These are phyloP conservation scores for Dasysyrphus tricinctus DNA, from an alignment of 2,888 invertebrate species.

Conservation along the genomic window DNA sequence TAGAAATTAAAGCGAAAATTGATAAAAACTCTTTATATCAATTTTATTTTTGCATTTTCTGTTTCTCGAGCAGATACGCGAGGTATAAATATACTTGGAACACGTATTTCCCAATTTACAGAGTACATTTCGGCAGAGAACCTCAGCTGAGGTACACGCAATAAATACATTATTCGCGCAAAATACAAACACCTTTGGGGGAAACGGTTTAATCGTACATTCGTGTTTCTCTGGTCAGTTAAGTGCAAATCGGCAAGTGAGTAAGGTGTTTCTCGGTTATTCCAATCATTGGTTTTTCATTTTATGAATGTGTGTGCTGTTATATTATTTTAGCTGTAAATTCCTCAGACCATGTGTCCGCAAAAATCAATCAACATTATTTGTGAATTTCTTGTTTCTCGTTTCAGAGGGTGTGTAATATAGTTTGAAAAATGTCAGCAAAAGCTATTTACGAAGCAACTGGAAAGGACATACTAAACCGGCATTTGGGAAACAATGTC, in stretches of 20 bases:
- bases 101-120: conserved; percentile 23
- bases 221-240: conserved; percentile 59
- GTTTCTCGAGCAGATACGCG: conserved; percentile 1
- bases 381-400: conserved; percentile 30
- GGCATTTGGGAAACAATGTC: conserved; percentile 88
- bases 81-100: conserved; percentile 31
- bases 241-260: conserved; percentile 62
- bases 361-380: conserved; percentile 23
- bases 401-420: conserved; percentile 58
- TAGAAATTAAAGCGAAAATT: conserved; percentile 55
- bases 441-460: conserved; percentile 98
- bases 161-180: conserved; percentile 4
- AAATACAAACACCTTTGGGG: conserved; percentile 34
- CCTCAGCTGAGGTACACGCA: conserved; percentile 13
- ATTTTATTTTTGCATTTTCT: conserved; percentile 21
- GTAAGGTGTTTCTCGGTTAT: conserved; percentile 60
- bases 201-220: conserved; percentile 24
- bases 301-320: conserved; percentile 41
- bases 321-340: conserved; percentile 54
- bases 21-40: conserved; percentile 51
- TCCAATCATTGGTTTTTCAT: neutral
- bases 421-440: conserved; percentile 90
- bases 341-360: conserved; percentile 58
- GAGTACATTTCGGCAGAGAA: conserved; percentile 32
- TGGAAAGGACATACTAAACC: conserved; percentile 95